A percentile compares a stretch with the other conserved stretches of the same genome.
Evolutionary conservation across 1,140 invertebrate species (phyloP).

Genomic region (Drosophila setifemur): DNA sequence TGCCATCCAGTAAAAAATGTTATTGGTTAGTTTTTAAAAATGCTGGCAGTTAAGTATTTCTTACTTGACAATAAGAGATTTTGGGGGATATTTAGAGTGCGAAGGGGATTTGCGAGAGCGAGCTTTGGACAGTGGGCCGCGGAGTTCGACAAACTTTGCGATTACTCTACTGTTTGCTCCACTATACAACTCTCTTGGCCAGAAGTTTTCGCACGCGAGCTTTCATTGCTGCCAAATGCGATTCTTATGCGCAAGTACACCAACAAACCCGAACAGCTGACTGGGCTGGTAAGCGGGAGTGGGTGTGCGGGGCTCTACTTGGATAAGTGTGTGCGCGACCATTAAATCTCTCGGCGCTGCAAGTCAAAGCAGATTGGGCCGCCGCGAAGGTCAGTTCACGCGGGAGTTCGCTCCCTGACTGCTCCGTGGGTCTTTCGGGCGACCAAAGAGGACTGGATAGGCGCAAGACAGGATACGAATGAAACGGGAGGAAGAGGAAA

Average conservation of each 20-base stretch:
- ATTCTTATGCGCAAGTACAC: slow-evolving; percentile 68
- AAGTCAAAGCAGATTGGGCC: slow-evolving; percentile 47
- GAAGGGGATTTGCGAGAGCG: too few relatives aligned
- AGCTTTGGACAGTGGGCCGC: slow-evolving; percentile 26
- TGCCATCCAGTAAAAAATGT: too few relatives aligned
- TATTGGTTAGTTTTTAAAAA: too few relatives aligned
- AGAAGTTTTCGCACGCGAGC: slow-evolving; percentile 34
- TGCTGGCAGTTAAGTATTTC: too few relatives aligned
- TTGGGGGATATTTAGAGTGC: not conserved
- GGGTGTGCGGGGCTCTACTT: slow-evolving; percentile 12
- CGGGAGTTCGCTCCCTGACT: slow-evolving; percentile 55
- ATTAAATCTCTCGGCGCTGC: slow-evolving; percentile 53
- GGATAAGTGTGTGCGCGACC: slow-evolving; percentile 13
- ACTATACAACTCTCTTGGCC: slow-evolving; percentile 31
- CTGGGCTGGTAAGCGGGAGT: not conserved
- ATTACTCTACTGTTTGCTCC: not conserved
- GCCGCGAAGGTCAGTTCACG: slow-evolving; percentile 70
- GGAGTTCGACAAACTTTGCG: slow-evolving; percentile 5
- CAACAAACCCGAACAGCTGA: slow-evolving; percentile 64
- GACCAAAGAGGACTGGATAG: slow-evolving; percentile 23
- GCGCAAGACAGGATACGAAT: not conserved
- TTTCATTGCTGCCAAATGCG: slow-evolving; percentile 22
- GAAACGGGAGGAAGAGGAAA: not conserved
- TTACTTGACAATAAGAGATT: too few relatives aligned
- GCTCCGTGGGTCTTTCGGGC: slow-evolving; percentile 36